A percentile compares a stretch with the other conserved stretches of the same genome.
Conservation (phyloP, 1,140 invertebrate species). For the Eufriesea mexicana region DNA sequence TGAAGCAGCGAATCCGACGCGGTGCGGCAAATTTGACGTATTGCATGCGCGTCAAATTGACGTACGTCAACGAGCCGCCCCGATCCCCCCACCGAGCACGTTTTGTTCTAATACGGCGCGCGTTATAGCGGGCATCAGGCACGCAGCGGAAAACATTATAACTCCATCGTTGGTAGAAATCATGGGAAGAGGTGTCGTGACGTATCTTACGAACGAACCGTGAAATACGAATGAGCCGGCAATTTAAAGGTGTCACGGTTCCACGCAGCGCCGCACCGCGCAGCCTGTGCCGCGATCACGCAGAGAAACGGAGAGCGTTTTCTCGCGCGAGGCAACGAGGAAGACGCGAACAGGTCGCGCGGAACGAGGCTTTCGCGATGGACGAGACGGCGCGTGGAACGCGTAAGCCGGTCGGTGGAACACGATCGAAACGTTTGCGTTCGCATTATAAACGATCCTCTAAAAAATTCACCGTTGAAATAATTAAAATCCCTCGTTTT, state of each 20-base stretch:
- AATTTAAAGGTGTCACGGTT: not conserved
- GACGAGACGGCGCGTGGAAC: too few species aligned
- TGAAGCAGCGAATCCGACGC: slow-evolving; percentile 27
- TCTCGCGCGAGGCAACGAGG: too few species aligned
- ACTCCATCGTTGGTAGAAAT: slow-evolving; percentile 23
- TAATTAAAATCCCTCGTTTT: slow-evolving; percentile 37
- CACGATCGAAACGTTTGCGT: not conserved
- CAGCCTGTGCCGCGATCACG: too few species aligned
- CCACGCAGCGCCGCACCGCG: too few species aligned
- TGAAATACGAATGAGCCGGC: not conserved
- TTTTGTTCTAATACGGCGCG: slow-evolving; percentile 49
- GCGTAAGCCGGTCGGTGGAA: not conserved
- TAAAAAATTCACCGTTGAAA: slow-evolving; percentile 52
- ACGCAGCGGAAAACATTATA: slow-evolving; percentile 19
- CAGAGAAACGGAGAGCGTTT: too few species aligned
- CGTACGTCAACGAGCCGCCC: slow-evolving; percentile 48
- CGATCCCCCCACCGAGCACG: slow-evolving; percentile 30
- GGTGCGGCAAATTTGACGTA: slow-evolving; percentile 53
- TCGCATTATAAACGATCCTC: slow-evolving; percentile 26
- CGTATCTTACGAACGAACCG: not conserved
- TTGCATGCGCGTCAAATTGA: slow-evolving; percentile 53
- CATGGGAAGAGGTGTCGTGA: too few species aligned
- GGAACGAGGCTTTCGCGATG: too few species aligned
- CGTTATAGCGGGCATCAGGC: slow-evolving; percentile 39
- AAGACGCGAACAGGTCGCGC: too few species aligned